Evolutionary conservation across 2,797 vertebrate genomes (phyloP), one percentile per base, ranked within the genome.

Genomic region (Coreius guichenoti): DNA sequence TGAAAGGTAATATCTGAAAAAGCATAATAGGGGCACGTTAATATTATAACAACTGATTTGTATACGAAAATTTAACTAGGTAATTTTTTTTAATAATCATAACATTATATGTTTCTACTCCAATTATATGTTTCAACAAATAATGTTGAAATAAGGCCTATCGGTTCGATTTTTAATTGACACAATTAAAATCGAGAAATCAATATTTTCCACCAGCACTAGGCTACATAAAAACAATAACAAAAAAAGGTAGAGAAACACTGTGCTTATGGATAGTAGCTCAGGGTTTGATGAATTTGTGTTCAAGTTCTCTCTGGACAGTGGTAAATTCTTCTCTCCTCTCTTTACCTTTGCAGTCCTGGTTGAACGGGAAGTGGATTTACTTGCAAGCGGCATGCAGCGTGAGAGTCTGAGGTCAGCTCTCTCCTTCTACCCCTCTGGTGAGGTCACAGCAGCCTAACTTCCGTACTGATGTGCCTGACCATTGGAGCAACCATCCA

Each of bases 311-410:
- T 69, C 51, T 70, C 36, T 58, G 61, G 45, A 49, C 26, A 79
- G 74, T 58, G 9, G 16, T 78, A 70, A 84, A 63, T 45, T 39
- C 21, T 31, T 73, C 23, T 11, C 67, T 58, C 8, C 29, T 80
- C 19, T 73, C 39, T 85, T 85, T 80, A 80, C 11, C 45, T 63
- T 47, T 17, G 49, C 75, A 84, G 81, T 61, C 43, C 47, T 29
- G 45, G 19, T 51, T 39, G 45, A 56, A 63, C 1, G n/a, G 43
- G 47, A 26, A 77, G 77, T 72, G 68, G 83, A 85, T 85, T 80
- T 49, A 49, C 68, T 80, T 49, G 13, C 75, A 56, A 5, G 33
- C 9, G 11, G 33, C 29, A 84, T 31, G 29, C 13, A 11, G 49
- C 14, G n/a, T 23, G n/a, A 58, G 33, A 58, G 63, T 78, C 26